Percentiles rank a stretch among this genome's conserved stretches.
phyloP scores from a whole-genome alignment of 23 tunicate species.

The Diplosoma virens region DNA sequence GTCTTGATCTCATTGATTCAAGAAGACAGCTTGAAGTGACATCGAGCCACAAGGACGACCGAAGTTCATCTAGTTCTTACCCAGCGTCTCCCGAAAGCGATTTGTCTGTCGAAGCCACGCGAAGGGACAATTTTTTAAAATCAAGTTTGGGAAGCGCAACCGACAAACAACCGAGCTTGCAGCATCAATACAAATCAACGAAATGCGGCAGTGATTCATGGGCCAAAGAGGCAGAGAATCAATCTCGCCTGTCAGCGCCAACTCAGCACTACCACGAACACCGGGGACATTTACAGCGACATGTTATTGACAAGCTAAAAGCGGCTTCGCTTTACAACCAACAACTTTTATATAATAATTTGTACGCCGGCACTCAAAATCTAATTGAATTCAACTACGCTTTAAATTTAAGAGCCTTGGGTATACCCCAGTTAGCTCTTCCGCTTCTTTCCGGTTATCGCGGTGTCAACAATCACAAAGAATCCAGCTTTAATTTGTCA shows the following conservation, averaged over 20 bases:
- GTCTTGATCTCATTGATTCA: too few species aligned
- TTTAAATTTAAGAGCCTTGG: conserved; percentile 19
- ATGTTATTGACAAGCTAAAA: not conserved
- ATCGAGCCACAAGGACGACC: too few species aligned
- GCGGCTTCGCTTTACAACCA: not conserved
- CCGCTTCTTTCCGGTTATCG: conserved; percentile 1
- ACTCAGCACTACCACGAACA: not conserved
- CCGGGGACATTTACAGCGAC: not conserved
- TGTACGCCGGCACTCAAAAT: conserved; percentile 7
- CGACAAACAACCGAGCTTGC: too few species aligned
- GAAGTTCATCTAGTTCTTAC: too few species aligned
- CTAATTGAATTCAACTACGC: conserved; percentile 39
- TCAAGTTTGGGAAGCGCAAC: too few species aligned
- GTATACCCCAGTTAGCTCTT: conserved; percentile 9
- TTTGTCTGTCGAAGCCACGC: too few species aligned
- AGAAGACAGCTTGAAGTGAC: too few species aligned
- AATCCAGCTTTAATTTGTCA: too few species aligned
- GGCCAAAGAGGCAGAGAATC: not conserved
- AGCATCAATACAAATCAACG: not conserved
- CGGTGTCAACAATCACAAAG: too few species aligned
- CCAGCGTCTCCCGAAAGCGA: too few species aligned
- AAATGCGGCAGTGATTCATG: not conserved
- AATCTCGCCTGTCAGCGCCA: not conserved
- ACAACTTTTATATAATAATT: not conserved
- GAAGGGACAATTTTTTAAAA: too few species aligned